Evolutionary conservation across 1,140 invertebrate species (phyloP), one percentile per base, ranked within the genome.

Genomic region (Apis dorsata): DNA sequence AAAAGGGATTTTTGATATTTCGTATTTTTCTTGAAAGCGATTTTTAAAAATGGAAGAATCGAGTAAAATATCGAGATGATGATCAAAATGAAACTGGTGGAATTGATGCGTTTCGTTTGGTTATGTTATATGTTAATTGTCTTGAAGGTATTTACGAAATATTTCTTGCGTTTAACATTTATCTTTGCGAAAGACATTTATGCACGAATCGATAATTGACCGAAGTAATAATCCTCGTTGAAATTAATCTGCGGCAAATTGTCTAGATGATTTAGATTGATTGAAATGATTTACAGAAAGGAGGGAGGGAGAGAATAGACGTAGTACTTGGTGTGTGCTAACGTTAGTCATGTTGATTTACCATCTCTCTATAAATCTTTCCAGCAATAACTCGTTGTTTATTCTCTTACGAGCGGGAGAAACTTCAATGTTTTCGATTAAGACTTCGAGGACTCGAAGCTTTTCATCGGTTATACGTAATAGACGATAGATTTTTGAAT

Each of bases 251-350:
- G 69, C 51, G 4, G 44, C 21, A 21, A 11, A 21, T 53, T 49
- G 21, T 34, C 21, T 1, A 19, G 28, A 19, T 34, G 69, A 71
- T 24, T 71, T 53, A 71, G 69, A 55, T 55, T 71, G 49, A 71
- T 71, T 9, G 69, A 53, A 55, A 71, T 71, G 69, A 71, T 71
- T 71, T 71, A 71, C 21, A 8, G 51, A n/a, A 21, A 3, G 53
- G 49, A 9, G 11, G 55, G 51, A 12, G 53, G 1, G 53, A 53
- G 51, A 53, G 53, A 13, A 53, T 1, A 3, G 55, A 13, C 53
- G 34, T 44, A 4, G 34, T 28, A 4, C 24, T 12, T 9, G 17
- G 70, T 44, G 24, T 21, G 19, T 10, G 28, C 24, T 44, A 59
- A 59, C 53, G 53, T 57, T 72, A 34, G 17, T 53, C 53, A 59